phyloP scores from a whole-genome alignment of 2,888 invertebrate genomes.

The Drosophila putrida region DNA sequence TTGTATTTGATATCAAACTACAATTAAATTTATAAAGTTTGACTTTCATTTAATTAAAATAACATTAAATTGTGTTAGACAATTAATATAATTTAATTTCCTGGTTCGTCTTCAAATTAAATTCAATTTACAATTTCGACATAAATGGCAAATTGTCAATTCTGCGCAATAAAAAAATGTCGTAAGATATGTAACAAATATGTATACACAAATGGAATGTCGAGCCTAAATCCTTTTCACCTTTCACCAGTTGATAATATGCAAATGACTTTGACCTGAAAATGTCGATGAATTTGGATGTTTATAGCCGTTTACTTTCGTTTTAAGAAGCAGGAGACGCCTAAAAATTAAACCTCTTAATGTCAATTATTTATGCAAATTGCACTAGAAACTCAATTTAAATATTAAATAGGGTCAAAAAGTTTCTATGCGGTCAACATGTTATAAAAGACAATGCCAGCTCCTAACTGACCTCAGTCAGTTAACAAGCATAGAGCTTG shows the following conservation, averaged over 20 bases:
- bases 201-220: neutral
- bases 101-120: neutral
- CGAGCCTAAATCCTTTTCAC: slow-evolving; percentile 5
- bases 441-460: slow-evolving; percentile 19
- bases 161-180: neutral
- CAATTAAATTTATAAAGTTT: slow-evolving; percentile 3
- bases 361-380: slow-evolving; percentile 30
- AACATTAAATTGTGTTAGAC: neutral
- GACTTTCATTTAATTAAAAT: neutral
- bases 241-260: slow-evolving; percentile 15
- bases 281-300: neutral
- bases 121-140: neutral
- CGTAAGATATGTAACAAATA: too few species aligned
- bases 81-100: neutral
- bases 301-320: slow-evolving; percentile 5
- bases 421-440: neutral
- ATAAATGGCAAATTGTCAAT: neutral
- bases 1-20: slow-evolving; percentile 7
- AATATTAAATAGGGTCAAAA: slow-evolving; percentile 19
- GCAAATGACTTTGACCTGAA: slow-evolving; percentile 5
- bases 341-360: neutral
- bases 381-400: slow-evolving; percentile 14
- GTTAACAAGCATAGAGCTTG: slow-evolving; percentile 3
- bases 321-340: slow-evolving; percentile 6
- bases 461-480: slow-evolving; percentile 27